Percentiles rank a stretch among this genome's conserved stretches.
These are phyloP conservation scores for Solenodon paradoxus DNA, from an alignment of 2,113 vertebrate genomes.

Conservation along the genomic window DNA sequence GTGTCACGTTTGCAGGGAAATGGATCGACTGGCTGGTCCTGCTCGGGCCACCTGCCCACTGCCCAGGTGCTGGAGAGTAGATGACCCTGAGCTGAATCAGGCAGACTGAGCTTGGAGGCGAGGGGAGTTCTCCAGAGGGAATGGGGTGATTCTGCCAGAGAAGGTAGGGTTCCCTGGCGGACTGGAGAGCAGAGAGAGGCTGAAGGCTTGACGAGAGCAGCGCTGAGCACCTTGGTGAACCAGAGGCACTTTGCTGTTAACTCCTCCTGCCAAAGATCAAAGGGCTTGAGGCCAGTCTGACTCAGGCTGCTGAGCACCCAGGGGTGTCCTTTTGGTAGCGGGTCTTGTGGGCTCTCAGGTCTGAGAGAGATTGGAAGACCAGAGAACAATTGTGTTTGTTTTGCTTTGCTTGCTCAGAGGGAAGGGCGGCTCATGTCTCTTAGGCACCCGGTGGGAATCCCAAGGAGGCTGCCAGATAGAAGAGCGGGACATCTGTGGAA, in stretches of 20 bases:
- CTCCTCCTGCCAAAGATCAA: background rate
- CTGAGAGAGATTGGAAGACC: background rate
- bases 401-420: background rate
- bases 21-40: background rate
- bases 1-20: background rate
- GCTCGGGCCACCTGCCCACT: background rate
- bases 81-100: background rate
- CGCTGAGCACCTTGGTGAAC: background rate
- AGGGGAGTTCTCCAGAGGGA: background rate
- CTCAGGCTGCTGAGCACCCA: background rate
- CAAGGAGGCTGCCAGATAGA: background rate
- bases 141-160: too few species aligned
- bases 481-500: background rate
- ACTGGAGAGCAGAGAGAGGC: background rate
- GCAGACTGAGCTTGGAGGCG: background rate
- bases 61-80: background rate
- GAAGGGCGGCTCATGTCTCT: background rate
- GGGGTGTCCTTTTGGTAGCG: background rate
- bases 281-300: background rate
- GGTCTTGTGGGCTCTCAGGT: background rate
- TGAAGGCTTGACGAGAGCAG: background rate
- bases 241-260: background rate
- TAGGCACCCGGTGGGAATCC: too few species aligned
- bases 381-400: background rate
- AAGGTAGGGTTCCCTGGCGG: too few species aligned